Evolutionary conservation across 2,888 invertebrate genomes (phyloP), one percentile per base, ranked within the genome.

Genomic region (Clivina fossor): DNA sequence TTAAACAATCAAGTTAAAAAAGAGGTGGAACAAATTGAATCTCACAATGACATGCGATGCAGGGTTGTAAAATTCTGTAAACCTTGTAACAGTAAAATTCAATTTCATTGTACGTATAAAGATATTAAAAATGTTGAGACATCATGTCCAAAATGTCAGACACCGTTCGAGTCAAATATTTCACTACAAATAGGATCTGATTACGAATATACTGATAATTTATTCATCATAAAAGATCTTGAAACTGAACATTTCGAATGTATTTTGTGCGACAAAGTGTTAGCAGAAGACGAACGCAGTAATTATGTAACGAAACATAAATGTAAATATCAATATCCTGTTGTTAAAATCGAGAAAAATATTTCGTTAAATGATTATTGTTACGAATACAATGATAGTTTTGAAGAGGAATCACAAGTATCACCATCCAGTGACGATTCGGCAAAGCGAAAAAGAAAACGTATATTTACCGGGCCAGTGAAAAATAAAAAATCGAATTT

Each of bases 231-330:
- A 18, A 44, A 24, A 53, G 15, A 53, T 43, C 11, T 11, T 7
- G 44, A 53, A 38, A 50, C 8, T 40, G 24, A 47, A 20, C 15
- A 3, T 19, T 63, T 60, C 11, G 60, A 61, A 19, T 72, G 72
- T 59, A 56, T 70, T 18, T 57, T 71, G n/a, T 72, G 72, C 58
- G 64, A 65, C 47, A 56, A 66, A 15, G 62, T 63, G 20, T 62
- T 69, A 30, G 20, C 56, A 9, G 30, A 58, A 35, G 37, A 37
- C 3, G 28, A 33, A 28, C 24, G n/a, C 20, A 30, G 18, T 9
- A 33, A 40, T 3, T 70, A 68, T 50, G 58, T 57, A 38, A n/a
- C n/a, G n/a, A 62, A 58, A 24, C 50, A 55, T 47, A 4, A 49
- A 3, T 71, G 71, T 55, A 65, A 63, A 59, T 71, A 65, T 54